Conservation (phyloP, 2,797 vertebrate genomes). For the Alouatta caraya region DNA sequence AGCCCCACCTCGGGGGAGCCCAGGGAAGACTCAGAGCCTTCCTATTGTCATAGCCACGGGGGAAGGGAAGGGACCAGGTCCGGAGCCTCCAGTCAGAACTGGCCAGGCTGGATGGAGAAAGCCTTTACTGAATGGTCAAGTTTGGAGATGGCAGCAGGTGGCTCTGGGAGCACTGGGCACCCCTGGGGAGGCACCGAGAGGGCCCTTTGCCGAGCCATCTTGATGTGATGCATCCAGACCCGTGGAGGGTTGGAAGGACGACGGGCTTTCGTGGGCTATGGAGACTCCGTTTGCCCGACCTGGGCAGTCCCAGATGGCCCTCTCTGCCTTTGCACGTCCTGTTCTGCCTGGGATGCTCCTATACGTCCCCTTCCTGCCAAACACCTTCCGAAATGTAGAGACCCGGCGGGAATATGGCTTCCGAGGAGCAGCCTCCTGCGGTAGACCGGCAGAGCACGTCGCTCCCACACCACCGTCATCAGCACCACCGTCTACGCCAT, state of each 20-base stretch:
- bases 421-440: neutral
- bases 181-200: neutral
- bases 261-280: neutral
- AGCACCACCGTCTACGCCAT: neutral
- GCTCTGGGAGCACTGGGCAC: neutral
- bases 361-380: neutral
- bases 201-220: neutral
- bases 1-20: no score
- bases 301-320: neutral
- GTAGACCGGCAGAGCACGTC: neutral
- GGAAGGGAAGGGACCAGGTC: neutral
- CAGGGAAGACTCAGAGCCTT: neutral
- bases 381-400: neutral
- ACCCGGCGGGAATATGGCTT: neutral
- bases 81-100: neutral
- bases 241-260: neutral
- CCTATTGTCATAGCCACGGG: neutral
- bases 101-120: neutral
- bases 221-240: neutral
- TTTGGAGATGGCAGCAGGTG: neutral
- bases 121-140: neutral
- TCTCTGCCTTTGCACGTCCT: neutral
- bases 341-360: neutral
- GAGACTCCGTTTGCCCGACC: neutral
- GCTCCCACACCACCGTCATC: neutral